Conservation (phyloP, 2,888 invertebrate species). For the Spodoptera littoralis region DNA sequence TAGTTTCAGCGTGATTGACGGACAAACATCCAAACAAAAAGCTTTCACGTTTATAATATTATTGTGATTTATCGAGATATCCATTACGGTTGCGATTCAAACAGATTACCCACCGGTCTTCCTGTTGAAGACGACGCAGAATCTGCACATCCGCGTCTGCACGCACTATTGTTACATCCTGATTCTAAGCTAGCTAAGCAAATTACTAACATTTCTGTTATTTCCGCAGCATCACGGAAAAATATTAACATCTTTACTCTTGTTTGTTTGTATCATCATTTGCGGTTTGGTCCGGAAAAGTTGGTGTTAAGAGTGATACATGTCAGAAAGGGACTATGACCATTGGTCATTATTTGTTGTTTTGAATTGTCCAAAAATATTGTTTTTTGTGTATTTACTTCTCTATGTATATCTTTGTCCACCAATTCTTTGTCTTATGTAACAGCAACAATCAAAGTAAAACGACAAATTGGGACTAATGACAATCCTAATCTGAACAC, state of each 20-base stretch:
- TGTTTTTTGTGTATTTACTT: conserved; percentile 7
- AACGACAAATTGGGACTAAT: conserved; percentile 14
- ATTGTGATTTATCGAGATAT: conserved; percentile 14
- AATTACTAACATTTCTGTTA: conserved; percentile 38
- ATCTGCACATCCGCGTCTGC: conserved; percentile 38
- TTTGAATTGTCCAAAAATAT: not conserved
- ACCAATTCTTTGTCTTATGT: conserved; percentile 11
- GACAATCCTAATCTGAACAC: conserved; percentile 26
- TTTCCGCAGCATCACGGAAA: conserved; percentile 37
- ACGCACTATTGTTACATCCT: conserved; percentile 46
- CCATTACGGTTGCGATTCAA: conserved; percentile 19
- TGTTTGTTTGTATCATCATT: conserved; percentile 6
- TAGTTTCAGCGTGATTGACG: too few relatives aligned
- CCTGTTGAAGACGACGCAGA: conserved; percentile 36
- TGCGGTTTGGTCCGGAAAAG: conserved; percentile 15
- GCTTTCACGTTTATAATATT: too few relatives aligned
- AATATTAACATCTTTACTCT: conserved; percentile 9
- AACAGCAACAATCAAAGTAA: conserved; percentile 5
- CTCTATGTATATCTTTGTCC: too few relatives aligned
- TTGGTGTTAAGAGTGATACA: not conserved
- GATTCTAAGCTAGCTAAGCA: conserved; percentile 29
- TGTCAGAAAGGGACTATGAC: not conserved
- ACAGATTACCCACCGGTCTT: conserved; percentile 33
- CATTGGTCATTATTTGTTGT: not conserved
- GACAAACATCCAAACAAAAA: too few relatives aligned